Conservation (phyloP, 2,888 invertebrate species). For the Eucriotettix oculatus region DNA sequence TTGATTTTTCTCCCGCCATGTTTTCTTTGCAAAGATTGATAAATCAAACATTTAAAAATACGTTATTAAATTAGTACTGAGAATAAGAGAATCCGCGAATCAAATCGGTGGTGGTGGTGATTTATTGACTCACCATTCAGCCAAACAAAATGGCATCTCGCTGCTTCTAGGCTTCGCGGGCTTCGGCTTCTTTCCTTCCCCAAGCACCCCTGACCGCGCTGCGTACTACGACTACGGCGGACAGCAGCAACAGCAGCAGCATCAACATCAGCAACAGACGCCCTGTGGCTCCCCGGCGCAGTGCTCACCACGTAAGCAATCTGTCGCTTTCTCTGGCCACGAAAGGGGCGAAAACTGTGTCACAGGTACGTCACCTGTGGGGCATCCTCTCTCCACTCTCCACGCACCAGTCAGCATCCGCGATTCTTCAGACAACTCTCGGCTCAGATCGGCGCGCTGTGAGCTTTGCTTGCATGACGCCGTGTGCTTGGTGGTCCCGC, state of each 20-base stretch:
- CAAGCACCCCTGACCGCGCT: slow-evolving; percentile 27
- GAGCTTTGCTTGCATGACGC: background rate
- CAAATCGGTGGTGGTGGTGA: no score
- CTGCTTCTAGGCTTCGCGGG: slow-evolving; percentile 26
- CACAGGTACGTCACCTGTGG: background rate
- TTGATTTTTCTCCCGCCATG: no score
- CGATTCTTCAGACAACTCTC: no score
- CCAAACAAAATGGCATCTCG: slow-evolving; percentile 1
- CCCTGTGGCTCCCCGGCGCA: slow-evolving; percentile 13
- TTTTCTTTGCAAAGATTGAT: no score
- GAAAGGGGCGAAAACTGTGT: no score
- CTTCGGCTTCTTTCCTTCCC: slow-evolving; percentile 28
- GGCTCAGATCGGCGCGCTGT: background rate
- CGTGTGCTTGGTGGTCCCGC: background rate
- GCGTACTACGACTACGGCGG: background rate
- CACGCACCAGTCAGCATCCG: no score
- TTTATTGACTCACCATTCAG: background rate
- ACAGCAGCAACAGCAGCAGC: slow-evolving; percentile 6
- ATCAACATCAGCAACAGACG: slow-evolving; percentile 10
- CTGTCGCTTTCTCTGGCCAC: no score
- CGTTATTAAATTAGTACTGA: no score
- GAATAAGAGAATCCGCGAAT: no score
- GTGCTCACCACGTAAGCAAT: slow-evolving; percentile 1
- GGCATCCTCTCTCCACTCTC: no score
- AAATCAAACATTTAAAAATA: no score